Conservation (phyloP, 30 jellyfish, hydroid and myxozoan genomes). For the Turritopsis dohrnii region DNA sequence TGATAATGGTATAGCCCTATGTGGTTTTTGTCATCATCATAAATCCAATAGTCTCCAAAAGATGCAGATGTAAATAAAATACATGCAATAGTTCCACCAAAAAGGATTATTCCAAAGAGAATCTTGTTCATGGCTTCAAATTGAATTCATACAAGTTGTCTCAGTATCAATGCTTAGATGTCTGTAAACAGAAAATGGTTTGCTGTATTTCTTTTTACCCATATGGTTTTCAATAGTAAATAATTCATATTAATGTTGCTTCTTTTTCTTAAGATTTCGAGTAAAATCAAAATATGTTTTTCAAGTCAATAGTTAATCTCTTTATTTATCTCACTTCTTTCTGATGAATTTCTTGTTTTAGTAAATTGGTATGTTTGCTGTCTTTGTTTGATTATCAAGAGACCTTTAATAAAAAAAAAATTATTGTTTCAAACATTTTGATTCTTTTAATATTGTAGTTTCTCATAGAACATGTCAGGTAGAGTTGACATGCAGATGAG, state of each 20-base stretch:
- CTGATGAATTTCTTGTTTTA: not conserved
- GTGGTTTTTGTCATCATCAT: not conserved
- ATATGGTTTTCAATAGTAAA: not conserved
- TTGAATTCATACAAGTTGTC: not conserved
- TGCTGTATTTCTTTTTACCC: not conserved
- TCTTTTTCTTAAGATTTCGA: not conserved
- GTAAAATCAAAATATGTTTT: no score
- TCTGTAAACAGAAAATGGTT: not conserved
- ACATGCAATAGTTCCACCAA: not conserved
- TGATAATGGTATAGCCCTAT: not conserved
- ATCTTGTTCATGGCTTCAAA: not conserved
- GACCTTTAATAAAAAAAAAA: no score
- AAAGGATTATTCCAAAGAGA: not conserved
- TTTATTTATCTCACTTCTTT: not conserved
- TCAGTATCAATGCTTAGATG: not conserved
- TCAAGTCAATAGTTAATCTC: not conserved
- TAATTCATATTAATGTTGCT: not conserved
- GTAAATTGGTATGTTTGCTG: not conserved
- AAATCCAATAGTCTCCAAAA: not conserved
- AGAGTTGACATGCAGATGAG: no score
- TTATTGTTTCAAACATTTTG: no score
- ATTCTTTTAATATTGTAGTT: no score
- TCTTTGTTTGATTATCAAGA: not conserved
- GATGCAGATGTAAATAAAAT: not conserved
- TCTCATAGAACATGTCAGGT: no score